Evolutionary conservation across 1,140 invertebrate species (phyloP), one percentile per base, ranked within the genome.

Genomic region (Atopsyche davidsoni): DNA sequence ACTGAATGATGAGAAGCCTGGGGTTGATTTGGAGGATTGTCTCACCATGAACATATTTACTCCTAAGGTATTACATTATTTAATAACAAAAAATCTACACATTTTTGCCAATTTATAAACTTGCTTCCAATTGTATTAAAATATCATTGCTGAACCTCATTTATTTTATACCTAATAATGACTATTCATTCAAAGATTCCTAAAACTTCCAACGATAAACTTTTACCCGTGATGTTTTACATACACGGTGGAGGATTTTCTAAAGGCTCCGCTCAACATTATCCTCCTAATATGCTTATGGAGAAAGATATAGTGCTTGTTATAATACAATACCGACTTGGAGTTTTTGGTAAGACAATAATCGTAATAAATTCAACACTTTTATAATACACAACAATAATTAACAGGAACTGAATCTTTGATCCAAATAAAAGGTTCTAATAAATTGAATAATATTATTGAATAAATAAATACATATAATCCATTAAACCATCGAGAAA

Each of bases 21-120:
- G 18, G 3, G 39, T 42, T 36, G 51, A 53, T 36, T 2, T 48
- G 16, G 62, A 65, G 51, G 62, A 65, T 55, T 65, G 64, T 53
- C 35, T 64, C 6, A 61, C 47, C 52, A 46, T 64, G n/a, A 65
- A 64, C 47, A 60, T 64, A 19, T 65, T 59, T 42, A 65, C 60
- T 10, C 56, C 49, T 46, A 70, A 50, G 13, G 51, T 53, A 47
- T 31, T n/a, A n/a, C n/a, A n/a, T n/a, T n/a, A n/a, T n/a, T n/a
- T n/a, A n/a, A n/a, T n/a, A n/a, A n/a, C n/a, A n/a, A n/a, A n/a
- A n/a, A n/a, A n/a, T n/a, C n/a, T n/a, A n/a, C n/a, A n/a, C n/a
- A n/a, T n/a, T n/a, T n/a, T n/a, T n/a, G n/a, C n/a, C n/a, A n/a
- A n/a, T n/a, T n/a, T n/a, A n/a, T n/a, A n/a, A n/a, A n/a, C n/a